Conservation (phyloP, 2,888 invertebrate genomes). For the Lomographa bimaculata region DNA sequence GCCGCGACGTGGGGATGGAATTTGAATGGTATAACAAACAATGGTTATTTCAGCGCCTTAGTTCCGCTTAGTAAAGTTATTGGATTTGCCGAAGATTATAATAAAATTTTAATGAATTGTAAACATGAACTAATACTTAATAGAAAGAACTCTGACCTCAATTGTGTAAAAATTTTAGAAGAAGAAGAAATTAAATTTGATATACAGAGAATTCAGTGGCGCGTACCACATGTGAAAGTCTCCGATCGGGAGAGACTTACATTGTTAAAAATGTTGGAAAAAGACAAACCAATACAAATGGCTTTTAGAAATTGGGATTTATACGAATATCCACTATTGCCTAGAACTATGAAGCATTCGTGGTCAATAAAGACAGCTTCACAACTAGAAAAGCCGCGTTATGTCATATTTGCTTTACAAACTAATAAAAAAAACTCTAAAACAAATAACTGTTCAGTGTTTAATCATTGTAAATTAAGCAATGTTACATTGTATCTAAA, state of each 20-base stretch:
- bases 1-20: background rate
- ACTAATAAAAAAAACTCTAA: slow-evolving; percentile 45
- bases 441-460: slow-evolving; percentile 28
- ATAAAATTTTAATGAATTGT: slow-evolving; percentile 38
- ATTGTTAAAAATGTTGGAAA: slow-evolving; percentile 24
- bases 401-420: slow-evolving; percentile 53
- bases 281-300: slow-evolving; percentile 33
- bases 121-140: slow-evolving; percentile 55
- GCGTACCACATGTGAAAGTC: slow-evolving; percentile 25
- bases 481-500: slow-evolving; percentile 48
- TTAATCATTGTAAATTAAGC: slow-evolving; percentile 43
- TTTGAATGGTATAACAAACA: background rate
- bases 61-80: slow-evolving; percentile 1
- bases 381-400: slow-evolving; percentile 51
- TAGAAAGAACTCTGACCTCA: slow-evolving; percentile 39
- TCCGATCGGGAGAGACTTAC: slow-evolving; percentile 19
- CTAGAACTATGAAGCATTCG: slow-evolving; percentile 39
- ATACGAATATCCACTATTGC: slow-evolving; percentile 51
- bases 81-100: slow-evolving; percentile 1
- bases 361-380: slow-evolving; percentile 47
- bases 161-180: slow-evolving; percentile 30
- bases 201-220: slow-evolving; percentile 27
- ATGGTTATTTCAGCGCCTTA: background rate
- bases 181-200: slow-evolving; percentile 21
- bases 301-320: slow-evolving; percentile 41